These are phyloP conservation scores for Cyprinodon variegatus DNA, from an alignment of 2,113 vertebrate species.

Conservation along the genomic window DNA sequence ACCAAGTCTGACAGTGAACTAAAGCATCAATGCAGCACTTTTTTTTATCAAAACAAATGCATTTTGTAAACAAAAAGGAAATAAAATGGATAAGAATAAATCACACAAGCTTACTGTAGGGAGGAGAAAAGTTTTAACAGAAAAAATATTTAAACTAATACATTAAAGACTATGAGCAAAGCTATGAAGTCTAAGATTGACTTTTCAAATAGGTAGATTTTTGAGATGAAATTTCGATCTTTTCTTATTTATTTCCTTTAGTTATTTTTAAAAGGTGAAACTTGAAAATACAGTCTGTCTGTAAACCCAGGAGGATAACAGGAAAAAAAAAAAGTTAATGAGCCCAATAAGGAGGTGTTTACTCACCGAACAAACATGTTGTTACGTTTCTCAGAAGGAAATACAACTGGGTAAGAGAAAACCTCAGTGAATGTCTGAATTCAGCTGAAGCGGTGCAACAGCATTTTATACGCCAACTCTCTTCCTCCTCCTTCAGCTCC, in stretches of 20 bases:
- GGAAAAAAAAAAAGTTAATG: background rate
- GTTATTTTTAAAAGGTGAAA: background rate
- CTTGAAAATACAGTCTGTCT: background rate
- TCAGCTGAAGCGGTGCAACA: conserved; percentile 18
- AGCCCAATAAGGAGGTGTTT: background rate
- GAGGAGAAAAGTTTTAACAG: too few relatives aligned
- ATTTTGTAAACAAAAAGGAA: background rate
- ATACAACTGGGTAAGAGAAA: background rate
- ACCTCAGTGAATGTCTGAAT: conserved; percentile 25
- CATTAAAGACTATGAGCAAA: background rate
- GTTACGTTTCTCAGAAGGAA: conserved; percentile 10
- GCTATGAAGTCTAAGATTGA: background rate
- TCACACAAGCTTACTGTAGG: background rate
- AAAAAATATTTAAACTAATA: background rate
- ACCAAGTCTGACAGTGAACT: background rate
- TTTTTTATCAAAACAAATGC: background rate
- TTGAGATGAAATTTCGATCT: too few relatives aligned
- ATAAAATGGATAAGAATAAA: background rate
- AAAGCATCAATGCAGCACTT: background rate
- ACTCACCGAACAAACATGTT: conserved; percentile 59
- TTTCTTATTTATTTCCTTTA: background rate
- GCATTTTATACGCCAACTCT: conserved; percentile 43
- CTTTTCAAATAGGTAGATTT: background rate
- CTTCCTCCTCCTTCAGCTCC: conserved; percentile 1
- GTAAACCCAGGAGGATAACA: background rate